Percentiles rank a stretch among this genome's conserved stretches.
phyloP scores from a whole-genome alignment of 2,888 invertebrate genomes.

The Hybos culiciformis region DNA sequence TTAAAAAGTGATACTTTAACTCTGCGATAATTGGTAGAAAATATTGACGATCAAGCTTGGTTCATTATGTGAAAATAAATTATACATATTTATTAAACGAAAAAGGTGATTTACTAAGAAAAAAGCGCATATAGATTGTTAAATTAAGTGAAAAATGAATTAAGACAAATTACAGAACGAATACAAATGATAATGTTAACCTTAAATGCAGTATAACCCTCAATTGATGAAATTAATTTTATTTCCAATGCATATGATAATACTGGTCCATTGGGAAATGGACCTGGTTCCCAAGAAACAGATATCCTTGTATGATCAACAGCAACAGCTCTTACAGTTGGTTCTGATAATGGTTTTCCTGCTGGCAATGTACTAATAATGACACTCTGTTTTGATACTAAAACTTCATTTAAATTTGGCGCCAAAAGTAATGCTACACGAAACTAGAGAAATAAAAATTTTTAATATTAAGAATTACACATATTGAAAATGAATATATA shows the following conservation, averaged over 20 bases:
- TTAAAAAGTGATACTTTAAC: too few species aligned
- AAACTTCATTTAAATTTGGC: slow-evolving; percentile 49
- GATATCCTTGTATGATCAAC: slow-evolving; percentile 72
- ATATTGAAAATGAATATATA: slow-evolving; percentile 2
- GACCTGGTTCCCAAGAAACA: slow-evolving; percentile 78
- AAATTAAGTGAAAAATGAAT: too few species aligned
- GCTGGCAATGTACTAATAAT: slow-evolving; percentile 60
- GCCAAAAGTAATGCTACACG: slow-evolving; percentile 70
- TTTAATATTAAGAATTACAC: slow-evolving; percentile 3
- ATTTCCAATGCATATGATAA: slow-evolving; percentile 71
- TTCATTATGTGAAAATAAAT: too few species aligned
- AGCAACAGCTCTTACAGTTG: slow-evolving; percentile 58
- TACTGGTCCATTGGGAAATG: slow-evolving; percentile 75
- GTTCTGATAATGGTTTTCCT: slow-evolving; percentile 63
- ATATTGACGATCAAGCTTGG: too few species aligned
- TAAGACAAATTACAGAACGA: too few species aligned
- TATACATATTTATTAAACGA: too few species aligned
- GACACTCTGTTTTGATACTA: slow-evolving; percentile 60
- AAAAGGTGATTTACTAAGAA: too few species aligned
- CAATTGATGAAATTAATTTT: slow-evolving; percentile 41
- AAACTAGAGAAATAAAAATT: slow-evolving; percentile 46
- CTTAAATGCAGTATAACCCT: slow-evolving; percentile 47
- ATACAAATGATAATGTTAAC: slow-evolving; percentile 36
- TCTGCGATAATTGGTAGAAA: too few species aligned
- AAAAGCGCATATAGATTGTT: too few species aligned